Evolutionary conservation across 1,140 invertebrate genomes (phyloP).

Genomic region (Contarinia nasturtii): DNA sequence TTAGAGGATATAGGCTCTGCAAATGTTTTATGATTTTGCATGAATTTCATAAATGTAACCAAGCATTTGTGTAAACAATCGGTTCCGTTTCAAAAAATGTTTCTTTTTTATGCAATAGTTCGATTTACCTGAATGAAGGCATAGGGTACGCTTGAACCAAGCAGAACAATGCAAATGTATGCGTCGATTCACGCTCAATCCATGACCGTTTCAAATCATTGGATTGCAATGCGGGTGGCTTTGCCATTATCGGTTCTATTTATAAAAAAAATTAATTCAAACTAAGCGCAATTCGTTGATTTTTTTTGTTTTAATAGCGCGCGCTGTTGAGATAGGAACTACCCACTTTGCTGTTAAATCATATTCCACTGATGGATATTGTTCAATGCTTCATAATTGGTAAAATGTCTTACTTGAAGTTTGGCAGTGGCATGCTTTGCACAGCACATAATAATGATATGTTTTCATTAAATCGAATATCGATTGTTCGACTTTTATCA

Average conservation of each 20-base stretch:
- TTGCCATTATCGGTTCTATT: constrained; percentile 8
- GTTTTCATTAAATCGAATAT: constrained; percentile 7
- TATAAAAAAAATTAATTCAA: neutral
- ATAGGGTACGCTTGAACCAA: constrained; percentile 39
- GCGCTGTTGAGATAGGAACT: no score
- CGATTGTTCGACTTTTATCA: constrained; percentile 14
- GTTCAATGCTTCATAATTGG: no score
- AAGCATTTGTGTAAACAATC: no score
- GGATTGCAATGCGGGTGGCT: constrained; percentile 9
- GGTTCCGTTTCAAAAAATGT: no score
- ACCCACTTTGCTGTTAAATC: no score
- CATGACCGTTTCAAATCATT: neutral
- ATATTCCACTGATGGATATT: neutral
- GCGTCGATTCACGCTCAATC: constrained; percentile 2
- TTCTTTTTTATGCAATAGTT: no score
- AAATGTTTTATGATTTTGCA: constrained; percentile 9
- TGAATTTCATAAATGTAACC: no score
- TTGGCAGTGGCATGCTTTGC: constrained; percentile 11
- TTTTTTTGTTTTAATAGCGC: no score
- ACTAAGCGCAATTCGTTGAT: no score
- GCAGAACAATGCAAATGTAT: constrained; percentile 37
- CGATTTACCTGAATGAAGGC: constrained; percentile 34
- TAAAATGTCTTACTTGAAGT: constrained; percentile 12
- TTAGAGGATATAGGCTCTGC: constrained; percentile 32
- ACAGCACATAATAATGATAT: constrained; percentile 16